Evolutionary conservation across 1,140 invertebrate species (phyloP).

Genomic region (Drosophila bocqueti): DNA sequence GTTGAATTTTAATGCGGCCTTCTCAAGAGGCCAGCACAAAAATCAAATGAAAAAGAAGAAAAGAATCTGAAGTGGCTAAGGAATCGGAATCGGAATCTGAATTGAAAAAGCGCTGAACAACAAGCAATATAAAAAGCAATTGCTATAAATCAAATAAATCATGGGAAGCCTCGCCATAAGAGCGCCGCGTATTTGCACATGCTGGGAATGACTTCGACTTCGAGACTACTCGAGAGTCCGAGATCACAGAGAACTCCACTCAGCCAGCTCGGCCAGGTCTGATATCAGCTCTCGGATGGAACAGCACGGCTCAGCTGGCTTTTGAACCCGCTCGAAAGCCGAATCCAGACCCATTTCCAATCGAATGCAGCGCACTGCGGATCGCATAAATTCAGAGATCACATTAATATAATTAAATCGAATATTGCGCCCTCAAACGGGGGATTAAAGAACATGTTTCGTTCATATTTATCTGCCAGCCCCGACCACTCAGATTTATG

Average conservation of each 20-base stretch:
- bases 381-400: slow-evolving; percentile 42
- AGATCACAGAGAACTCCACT: slow-evolving; percentile 30
- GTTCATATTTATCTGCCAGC: slow-evolving; percentile 43
- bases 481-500: slow-evolving; percentile 36
- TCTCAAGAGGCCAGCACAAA: slow-evolving; percentile 44
- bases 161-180: slow-evolving; percentile 29
- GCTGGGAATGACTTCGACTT: slow-evolving; percentile 34
- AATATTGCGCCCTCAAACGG: slow-evolving; percentile 29
- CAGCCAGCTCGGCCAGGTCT: slow-evolving; percentile 6
- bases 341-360: slow-evolving; percentile 2
- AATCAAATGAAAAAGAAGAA: slow-evolving; percentile 20
- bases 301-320: slow-evolving; percentile 15
- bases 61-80: slow-evolving; percentile 42
- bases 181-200: slow-evolving; percentile 39
- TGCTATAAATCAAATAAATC: slow-evolving; percentile 73
- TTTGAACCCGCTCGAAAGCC: slow-evolving; percentile 29
- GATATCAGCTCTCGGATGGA: slow-evolving; percentile 13
- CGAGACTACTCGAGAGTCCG: slow-evolving; percentile 31
- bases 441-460: slow-evolving; percentile 42
- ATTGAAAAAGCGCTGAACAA: slow-evolving; percentile 42
- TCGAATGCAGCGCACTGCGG: not conserved
- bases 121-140: slow-evolving; percentile 62
- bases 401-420: slow-evolving; percentile 49
- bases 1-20: slow-evolving; percentile 73
- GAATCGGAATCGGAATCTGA: slow-evolving; percentile 42